A percentile compares a stretch with the other conserved stretches of the same genome.
Evolutionary conservation across 2,888 invertebrate genomes (phyloP).

Genomic region (Rhynchonema sp.): DNA sequence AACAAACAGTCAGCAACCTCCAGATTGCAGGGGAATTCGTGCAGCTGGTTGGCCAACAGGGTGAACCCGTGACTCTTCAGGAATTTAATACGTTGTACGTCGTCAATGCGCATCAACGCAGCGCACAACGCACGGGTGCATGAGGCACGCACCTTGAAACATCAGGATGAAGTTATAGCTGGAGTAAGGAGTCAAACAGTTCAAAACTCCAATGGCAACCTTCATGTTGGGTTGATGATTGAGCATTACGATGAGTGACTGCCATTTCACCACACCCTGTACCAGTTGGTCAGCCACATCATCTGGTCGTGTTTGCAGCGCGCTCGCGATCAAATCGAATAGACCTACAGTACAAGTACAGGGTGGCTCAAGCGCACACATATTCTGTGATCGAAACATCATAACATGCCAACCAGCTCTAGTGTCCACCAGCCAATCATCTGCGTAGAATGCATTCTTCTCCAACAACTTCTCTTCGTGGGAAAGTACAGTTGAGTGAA

Average conservation of each 20-base stretch:
- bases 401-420: not conserved
- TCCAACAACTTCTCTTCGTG: not conserved
- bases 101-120: conserved; percentile 4
- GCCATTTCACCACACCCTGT: conserved; percentile 8
- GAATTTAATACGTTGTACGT: conserved; percentile 7
- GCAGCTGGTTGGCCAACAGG: conserved; percentile 19
- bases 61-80: conserved; percentile 16
- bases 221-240: conserved; percentile 3
- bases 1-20: conserved; percentile 7
- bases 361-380: no score
- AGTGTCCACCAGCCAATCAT: not conserved
- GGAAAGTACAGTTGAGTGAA: no score
- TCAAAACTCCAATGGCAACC: no score
- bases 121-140: conserved; percentile 4
- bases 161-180: no score
- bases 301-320: conserved; percentile 4
- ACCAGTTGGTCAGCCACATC: not conserved
- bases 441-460: not conserved
- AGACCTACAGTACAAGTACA: not conserved
- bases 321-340: not conserved
- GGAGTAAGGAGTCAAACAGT: no score
- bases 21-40: conserved; percentile 5
- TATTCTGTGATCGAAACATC: not conserved
- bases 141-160: not conserved
- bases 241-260: conserved; percentile 7